These are phyloP conservation scores for Callipepla californica DNA, from an alignment of 2,113 vertebrate genomes.

Conservation along the genomic window DNA sequence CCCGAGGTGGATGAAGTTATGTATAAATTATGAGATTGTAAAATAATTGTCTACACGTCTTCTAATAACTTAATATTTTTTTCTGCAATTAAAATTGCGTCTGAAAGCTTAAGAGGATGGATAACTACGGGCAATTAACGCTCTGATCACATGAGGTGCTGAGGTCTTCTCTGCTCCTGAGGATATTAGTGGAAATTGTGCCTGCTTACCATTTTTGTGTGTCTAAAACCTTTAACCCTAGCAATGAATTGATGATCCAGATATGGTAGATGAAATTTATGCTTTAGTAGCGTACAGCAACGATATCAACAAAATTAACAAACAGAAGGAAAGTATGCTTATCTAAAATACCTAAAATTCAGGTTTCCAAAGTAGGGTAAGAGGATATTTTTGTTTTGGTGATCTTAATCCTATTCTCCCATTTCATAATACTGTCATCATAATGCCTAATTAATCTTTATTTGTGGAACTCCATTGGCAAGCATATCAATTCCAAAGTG, in stretches of 20 bases:
- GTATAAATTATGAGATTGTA: neutral
- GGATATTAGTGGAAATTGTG: neutral
- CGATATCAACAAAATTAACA: neutral
- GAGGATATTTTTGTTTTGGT: neutral
- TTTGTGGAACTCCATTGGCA: neutral
- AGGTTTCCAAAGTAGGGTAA: too few species aligned
- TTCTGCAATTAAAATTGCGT: conserved; percentile 40
- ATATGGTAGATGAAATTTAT: neutral
- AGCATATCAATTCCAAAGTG: neutral
- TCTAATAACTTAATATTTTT: conserved; percentile 41
- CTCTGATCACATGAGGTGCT: neutral
- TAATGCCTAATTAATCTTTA: neutral
- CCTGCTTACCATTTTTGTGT: neutral
- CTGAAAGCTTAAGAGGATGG: conserved; percentile 25
- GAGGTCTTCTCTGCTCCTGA: neutral
- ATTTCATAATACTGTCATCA: neutral
- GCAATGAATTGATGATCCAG: neutral
- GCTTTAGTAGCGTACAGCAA: neutral
- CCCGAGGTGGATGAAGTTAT: neutral
- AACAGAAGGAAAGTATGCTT: neutral
- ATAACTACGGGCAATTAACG: conserved; percentile 49
- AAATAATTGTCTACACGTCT: conserved; percentile 5
- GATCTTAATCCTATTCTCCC: neutral
- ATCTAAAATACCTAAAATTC: neutral
- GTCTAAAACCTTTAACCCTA: neutral